These are phyloP conservation scores for Brienomyrus longianalis DNA, from an alignment of 2,113 vertebrate genomes.

Conservation along the genomic window DNA sequence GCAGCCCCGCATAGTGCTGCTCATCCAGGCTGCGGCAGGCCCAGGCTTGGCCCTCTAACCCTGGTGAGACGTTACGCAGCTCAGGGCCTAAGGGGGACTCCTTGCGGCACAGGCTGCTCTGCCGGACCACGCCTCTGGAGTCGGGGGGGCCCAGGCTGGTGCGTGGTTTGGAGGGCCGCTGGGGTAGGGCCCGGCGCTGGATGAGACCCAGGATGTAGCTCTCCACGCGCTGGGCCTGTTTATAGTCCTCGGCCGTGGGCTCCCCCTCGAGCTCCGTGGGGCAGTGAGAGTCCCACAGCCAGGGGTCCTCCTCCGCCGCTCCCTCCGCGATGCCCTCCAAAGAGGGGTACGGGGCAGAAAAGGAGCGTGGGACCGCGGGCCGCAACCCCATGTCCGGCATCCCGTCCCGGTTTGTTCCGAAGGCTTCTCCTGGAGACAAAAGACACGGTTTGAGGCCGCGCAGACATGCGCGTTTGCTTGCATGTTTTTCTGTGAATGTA, in stretches of 20 bases:
- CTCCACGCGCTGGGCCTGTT: conserved; percentile 59
- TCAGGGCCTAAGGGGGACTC: conserved; percentile 44
- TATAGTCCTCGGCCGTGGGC: conserved; percentile 50
- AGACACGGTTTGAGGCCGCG: conserved; percentile 2
- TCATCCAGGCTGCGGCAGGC: conserved; percentile 40
- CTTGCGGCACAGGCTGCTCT: conserved; percentile 64
- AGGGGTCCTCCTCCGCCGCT: conserved; percentile 42
- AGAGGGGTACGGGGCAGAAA: conserved; percentile 70
- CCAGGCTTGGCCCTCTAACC: conserved; percentile 46
- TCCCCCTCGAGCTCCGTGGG: conserved; percentile 28
- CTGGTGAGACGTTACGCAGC: conserved; percentile 32
- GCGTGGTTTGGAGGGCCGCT: conserved; percentile 61
- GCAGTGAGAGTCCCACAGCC: conserved; percentile 37
- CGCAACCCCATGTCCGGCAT: conserved; percentile 40
- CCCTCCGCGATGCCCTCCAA: conserved; percentile 58
- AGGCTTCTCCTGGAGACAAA: conserved; percentile 37
- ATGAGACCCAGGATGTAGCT: conserved; percentile 73
- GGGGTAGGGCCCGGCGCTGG: conserved; percentile 57
- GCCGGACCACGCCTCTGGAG: conserved; percentile 47
- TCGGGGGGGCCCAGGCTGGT: conserved; percentile 59
- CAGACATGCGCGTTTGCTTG: neutral
- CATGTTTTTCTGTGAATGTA: neutral
- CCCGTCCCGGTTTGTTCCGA: conserved; percentile 28
- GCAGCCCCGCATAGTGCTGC: conserved; percentile 36
- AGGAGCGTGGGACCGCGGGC: conserved; percentile 65